These are phyloP conservation scores for Percopsis omiscomaycus DNA, from an alignment of 2,797 vertebrate species.

Conservation along the genomic window DNA sequence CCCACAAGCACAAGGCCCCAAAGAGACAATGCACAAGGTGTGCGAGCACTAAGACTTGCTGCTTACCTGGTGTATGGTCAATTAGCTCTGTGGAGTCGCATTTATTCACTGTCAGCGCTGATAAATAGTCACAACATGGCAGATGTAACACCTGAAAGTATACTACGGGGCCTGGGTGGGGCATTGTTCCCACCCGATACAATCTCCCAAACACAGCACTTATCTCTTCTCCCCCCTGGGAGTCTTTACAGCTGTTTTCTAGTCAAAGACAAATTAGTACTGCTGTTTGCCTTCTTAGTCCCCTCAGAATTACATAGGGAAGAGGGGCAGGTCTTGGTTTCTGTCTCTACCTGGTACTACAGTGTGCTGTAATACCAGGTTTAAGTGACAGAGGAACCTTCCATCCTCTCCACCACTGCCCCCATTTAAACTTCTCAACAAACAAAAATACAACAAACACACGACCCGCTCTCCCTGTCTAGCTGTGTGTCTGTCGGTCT, in stretches of 20 bases:
- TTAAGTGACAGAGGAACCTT: conserved; percentile 49
- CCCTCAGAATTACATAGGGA: conserved; percentile 41
- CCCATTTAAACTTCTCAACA: too few relatives aligned
- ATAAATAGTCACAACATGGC: conserved; percentile 68
- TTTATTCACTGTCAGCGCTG: conserved; percentile 68
- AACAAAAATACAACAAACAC: background rate
- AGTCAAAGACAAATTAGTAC: conserved; percentile 73
- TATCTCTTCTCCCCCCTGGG: conserved; percentile 57
- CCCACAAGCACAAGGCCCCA: conserved; percentile 27
- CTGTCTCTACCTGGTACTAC: conserved; percentile 28
- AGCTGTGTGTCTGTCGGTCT: conserved; percentile 4
- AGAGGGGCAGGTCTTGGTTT: conserved; percentile 47
- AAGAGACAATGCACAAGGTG: conserved; percentile 35
- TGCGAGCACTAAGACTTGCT: conserved; percentile 35
- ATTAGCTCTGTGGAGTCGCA: conserved; percentile 63
- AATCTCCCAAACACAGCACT: conserved; percentile 66
- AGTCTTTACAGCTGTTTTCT: conserved; percentile 75
- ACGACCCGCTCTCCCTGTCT: conserved; percentile 11
- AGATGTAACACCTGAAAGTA: conserved; percentile 67
- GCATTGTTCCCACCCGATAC: conserved; percentile 67
- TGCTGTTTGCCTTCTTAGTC: conserved; percentile 44
- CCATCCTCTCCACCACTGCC: too few relatives aligned
- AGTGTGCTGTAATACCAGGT: conserved; percentile 56
- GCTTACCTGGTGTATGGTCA: conserved; percentile 63
- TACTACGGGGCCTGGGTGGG: conserved; percentile 63